Evolutionary conservation across 2,113 vertebrate species (phyloP).

Genomic region (Lepus europaeus): DNA sequence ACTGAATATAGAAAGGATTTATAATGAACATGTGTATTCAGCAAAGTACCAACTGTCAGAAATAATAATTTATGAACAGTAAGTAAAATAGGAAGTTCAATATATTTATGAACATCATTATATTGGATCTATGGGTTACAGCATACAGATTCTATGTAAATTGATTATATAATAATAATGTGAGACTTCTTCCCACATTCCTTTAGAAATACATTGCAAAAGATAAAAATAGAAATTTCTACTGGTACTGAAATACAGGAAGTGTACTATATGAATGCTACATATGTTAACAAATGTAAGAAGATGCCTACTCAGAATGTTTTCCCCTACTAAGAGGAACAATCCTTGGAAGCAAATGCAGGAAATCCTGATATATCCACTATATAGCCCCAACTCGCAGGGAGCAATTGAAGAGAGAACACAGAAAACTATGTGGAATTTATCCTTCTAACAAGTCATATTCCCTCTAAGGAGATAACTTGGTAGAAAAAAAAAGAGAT

Average conservation of each 20-base stretch:
- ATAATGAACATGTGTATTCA: neutral
- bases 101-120: neutral
- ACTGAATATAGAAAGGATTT: neutral
- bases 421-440: neutral
- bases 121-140: neutral
- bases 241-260: neutral
- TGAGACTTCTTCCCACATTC: neutral
- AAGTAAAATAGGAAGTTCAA: neutral
- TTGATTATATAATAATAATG: neutral
- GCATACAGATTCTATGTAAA: neutral
- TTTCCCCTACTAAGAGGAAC: neutral
- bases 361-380: neutral
- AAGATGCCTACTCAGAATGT: neutral
- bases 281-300: neutral
- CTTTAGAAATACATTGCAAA: neutral
- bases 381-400: neutral
- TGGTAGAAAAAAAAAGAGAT: neutral
- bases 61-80: neutral
- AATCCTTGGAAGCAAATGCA: neutral
- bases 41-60: neutral
- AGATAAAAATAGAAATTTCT: neutral
- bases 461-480: neutral
- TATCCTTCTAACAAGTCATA: neutral
- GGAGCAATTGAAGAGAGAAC: neutral
- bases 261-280: neutral